Evolutionary conservation across 2,797 vertebrate species (phyloP), one percentile per base, ranked within the genome.

Genomic region (Pipistrellus kuhlii): DNA sequence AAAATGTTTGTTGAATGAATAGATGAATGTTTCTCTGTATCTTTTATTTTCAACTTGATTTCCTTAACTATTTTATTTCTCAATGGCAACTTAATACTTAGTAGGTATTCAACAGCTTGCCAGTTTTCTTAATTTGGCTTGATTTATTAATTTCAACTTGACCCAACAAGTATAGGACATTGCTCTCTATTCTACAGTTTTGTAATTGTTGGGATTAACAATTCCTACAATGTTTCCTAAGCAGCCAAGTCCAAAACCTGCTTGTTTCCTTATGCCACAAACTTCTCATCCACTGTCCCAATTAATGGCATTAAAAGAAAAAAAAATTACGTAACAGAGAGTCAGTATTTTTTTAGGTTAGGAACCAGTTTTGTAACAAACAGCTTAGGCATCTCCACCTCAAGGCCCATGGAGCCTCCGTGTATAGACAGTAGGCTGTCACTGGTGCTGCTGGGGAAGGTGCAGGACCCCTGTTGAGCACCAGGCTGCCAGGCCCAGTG

Each of bases 11-110:
- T 73, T 12, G 17, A 84, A 44, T 46, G n/a, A 92, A 41, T 13
- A 27, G 69, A 41, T 84, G 51, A 38, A 64, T 64, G 32, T 78
- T 66, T 85, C 10, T 90, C n/a, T 57, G 10, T 83, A 81, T 25
- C 48, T 77, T 80, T 89, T 76, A 72, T 57, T 87, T 92, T 94
- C 44, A 71, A n/a, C 15, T 91, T 90, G 38, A 90, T 87, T 89
- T 91, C 55, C 48, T 66, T 81, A 32, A 57, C 75, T 32, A 25
- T 51, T 71, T 88, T 82, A 35, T 78, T 92, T 91, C 15, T 75
- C 53, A 88, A 9, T 59, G n/a, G 21, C 48, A 57, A 38, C 27
- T 95, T 64, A 69, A 64, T 23, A 89, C 48, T 76, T 87, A 46
- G 35, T 68, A 71, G 55, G 23, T 38, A 72, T 83, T 62, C 35